These are phyloP conservation scores for Pseudomyrmex cubaensis DNA, from an alignment of 1,140 invertebrate genomes.

Conservation along the genomic window DNA sequence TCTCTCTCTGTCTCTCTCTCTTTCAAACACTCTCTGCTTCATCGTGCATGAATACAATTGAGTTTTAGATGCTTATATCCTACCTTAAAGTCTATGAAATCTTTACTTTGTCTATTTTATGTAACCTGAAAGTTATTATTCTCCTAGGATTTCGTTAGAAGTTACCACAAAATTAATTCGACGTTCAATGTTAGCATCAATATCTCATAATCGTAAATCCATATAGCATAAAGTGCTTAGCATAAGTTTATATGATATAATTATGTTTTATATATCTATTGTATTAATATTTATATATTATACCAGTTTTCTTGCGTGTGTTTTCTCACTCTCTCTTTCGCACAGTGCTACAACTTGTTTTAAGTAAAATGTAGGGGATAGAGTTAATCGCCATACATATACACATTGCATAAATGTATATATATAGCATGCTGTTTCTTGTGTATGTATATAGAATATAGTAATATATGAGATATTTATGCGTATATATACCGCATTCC, in stretches of 20 bases:
- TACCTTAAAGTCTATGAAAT: constrained; percentile 38
- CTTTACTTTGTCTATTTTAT: no score
- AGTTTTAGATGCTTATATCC: constrained; percentile 39
- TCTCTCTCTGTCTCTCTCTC: not conserved
- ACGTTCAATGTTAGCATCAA: constrained; percentile 25
- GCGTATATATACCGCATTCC: constrained; percentile 28
- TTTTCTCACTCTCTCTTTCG: constrained; percentile 13
- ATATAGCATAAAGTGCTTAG: constrained; percentile 6
- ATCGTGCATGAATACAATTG: constrained; percentile 35
- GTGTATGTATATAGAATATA: constrained; percentile 60
- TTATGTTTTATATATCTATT: constrained; percentile 35
- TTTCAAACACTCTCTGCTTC: not conserved
- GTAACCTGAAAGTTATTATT: no score
- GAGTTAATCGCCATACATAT: constrained; percentile 46
- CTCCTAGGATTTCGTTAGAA: not conserved
- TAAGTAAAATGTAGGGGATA: constrained; percentile 49
- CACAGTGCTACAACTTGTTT: constrained; percentile 25
- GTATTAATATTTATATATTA: not conserved
- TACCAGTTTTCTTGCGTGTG: no score
- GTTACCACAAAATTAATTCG: constrained; percentile 18
- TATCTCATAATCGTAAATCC: constrained; percentile 35
- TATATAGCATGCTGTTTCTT: constrained; percentile 52
- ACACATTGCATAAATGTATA: constrained; percentile 48
- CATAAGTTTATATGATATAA: constrained; percentile 34
- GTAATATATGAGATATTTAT: constrained; percentile 50